phyloP scores from a whole-genome alignment of 2,888 invertebrate species.

The Cloeon dipterum region DNA sequence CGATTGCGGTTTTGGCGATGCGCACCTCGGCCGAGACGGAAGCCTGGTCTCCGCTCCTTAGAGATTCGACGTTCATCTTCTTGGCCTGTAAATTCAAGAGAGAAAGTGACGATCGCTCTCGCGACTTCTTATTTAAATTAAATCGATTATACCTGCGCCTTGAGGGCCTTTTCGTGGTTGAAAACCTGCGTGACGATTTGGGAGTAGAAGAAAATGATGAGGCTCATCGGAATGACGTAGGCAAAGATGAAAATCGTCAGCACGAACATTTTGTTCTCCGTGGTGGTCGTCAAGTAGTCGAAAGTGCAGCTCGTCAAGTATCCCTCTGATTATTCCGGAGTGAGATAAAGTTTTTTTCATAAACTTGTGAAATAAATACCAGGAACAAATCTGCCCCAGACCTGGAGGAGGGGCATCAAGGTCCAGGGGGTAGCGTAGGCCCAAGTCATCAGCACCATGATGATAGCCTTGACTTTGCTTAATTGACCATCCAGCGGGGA shows the following conservation, averaged over 20 bases:
- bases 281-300: slow-evolving; percentile 57
- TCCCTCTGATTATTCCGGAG: slow-evolving; percentile 40
- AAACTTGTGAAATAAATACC: slow-evolving; percentile 20
- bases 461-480: slow-evolving; percentile 51
- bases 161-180: slow-evolving; percentile 59
- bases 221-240: slow-evolving; percentile 48
- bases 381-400: slow-evolving; percentile 73
- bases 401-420: slow-evolving; percentile 49
- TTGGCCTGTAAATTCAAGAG: no score
- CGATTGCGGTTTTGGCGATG: slow-evolving; percentile 72
- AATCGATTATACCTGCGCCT: slow-evolving; percentile 27
- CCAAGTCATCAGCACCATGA: slow-evolving; percentile 52
- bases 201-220: slow-evolving; percentile 65
- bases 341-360: neutral
- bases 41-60: slow-evolving; percentile 46
- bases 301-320: slow-evolving; percentile 66
- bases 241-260: slow-evolving; percentile 51
- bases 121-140: no score
- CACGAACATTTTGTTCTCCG: slow-evolving; percentile 56
- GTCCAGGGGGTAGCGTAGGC: slow-evolving; percentile 61
- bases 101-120: no score
- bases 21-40: slow-evolving; percentile 54
- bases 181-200: slow-evolving; percentile 75
- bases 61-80: slow-evolving; percentile 63
- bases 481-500: slow-evolving; percentile 62